Evolutionary conservation across 2,113 vertebrate genomes (phyloP), one percentile per base, ranked within the genome.

Genomic region (Pterocles gutturalis): DNA sequence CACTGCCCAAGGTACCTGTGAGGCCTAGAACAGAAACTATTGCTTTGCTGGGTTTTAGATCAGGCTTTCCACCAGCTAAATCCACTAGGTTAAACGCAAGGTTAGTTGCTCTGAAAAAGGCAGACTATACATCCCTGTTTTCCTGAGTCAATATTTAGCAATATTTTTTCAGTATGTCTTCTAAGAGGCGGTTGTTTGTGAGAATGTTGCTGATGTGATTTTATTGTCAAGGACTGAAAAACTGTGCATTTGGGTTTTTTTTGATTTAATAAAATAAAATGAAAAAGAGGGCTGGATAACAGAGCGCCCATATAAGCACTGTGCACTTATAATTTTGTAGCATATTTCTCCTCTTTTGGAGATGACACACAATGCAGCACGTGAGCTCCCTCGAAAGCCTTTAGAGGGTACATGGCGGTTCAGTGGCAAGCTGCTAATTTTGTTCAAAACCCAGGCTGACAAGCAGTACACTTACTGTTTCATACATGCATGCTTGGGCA

Each of bases 371-470:
- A 38, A 2, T 15, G 38, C 36, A 72, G 43, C 48, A 8, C 1
- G 0, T 20, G 17, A 69, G 49, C 24, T 31, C 58, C 34, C 43
- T 67, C 8, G 0, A 43, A 77, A 55, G 48, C 33, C 21, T 28
- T 54, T 20, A 8, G 19, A 53, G 38, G 17, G 13, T 20, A 34
- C 6, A 0, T 45, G 43, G 5, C 1, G 3, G 24, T 38, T 69
- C 45, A 29, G 26, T 13, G n/a, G 17, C 36, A 34, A 3, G 1
- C 12, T 45, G 8, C 21, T 84, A 29, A 4, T 22, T 85, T 58
- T 90, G 28, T 69, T 80, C 72, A 28, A 34, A 57, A 9, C 33
- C 29, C 69, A 54, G 33, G 33, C 36, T 69, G 38, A 55, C 1
- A 3, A 26, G 64, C 36, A 55, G 6, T 16, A 29, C 9, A 1